Evolutionary conservation across 2,113 vertebrate genomes (phyloP).

Genomic region (Danio rerio): GRCz12tu NC_133189.1:3625001-3625500

Average conservation of each 20-base stretch:
- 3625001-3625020: conserved; percentile 89
- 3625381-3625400: conserved; percentile 98
- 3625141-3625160: too few relatives aligned
- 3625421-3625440: conserved; percentile 99
- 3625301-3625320: background rate
- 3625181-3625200: too few relatives aligned
- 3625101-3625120: too few relatives aligned
- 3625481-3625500: conserved; percentile 85
- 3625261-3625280: too few relatives aligned
- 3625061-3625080: conserved; percentile 69
- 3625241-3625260: too few relatives aligned
- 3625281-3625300: too few relatives aligned
- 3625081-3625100: conserved; percentile 15
- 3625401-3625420: conserved; percentile 93
- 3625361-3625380: conserved; percentile 89
- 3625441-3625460: conserved; percentile 92
- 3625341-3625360: conserved; percentile 76
- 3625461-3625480: conserved; percentile 90
- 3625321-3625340: conserved; percentile 80
- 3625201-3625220: too few relatives aligned
- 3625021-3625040: conserved; percentile 88
- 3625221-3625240: too few relatives aligned
- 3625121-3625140: too few relatives aligned
- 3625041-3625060: conserved; percentile 75
- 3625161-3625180: too few relatives aligned